These are phyloP conservation scores for Rambutsinella grinnellia DNA, from an alignment of 2,888 invertebrate species.

Conservation along the genomic window DNA sequence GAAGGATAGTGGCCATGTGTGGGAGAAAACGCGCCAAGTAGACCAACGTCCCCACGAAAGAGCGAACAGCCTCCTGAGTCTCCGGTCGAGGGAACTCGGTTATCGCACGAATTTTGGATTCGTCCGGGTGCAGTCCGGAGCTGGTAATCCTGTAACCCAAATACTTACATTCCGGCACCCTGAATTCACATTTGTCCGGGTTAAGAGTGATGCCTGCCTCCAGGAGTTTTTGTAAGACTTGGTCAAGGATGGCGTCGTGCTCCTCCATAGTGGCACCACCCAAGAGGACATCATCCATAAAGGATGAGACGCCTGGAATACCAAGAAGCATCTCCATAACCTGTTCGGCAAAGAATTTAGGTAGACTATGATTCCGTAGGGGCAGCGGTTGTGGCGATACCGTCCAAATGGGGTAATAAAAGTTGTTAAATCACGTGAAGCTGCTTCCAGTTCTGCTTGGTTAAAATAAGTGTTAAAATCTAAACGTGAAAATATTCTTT, in stretches of 20 bases:
- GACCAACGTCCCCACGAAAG: neutral
- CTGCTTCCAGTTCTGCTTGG: neutral
- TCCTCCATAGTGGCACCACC: neutral
- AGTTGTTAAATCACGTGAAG: conserved; percentile 26
- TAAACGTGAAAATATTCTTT: neutral
- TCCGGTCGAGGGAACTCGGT: neutral
- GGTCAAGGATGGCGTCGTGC: neutral
- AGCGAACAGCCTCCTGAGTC: neutral
- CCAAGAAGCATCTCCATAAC: conserved; percentile 31
- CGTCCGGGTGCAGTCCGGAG: neutral
- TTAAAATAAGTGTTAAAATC: conserved; percentile 1
- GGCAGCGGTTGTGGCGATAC: conserved; percentile 61
- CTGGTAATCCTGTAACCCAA: conserved; percentile 67
- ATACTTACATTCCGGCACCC: conserved; percentile 60
- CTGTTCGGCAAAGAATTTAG: conserved; percentile 31
- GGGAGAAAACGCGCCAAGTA: conserved; percentile 7
- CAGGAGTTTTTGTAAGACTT: neutral
- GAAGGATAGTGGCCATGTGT: neutral
- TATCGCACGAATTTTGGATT: conserved; percentile 5
- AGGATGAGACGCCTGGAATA: neutral
- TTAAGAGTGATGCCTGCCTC: conserved; percentile 8
- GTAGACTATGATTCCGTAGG: conserved; percentile 63
- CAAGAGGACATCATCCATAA: neutral
- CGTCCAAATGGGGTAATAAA: conserved; percentile 66
- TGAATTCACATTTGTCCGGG: conserved; percentile 66